A percentile compares a stretch with the other conserved stretches of the same genome.
phyloP scores from a whole-genome alignment of 2,113 vertebrate species.

The Herpetotheres cachinnans region DNA sequence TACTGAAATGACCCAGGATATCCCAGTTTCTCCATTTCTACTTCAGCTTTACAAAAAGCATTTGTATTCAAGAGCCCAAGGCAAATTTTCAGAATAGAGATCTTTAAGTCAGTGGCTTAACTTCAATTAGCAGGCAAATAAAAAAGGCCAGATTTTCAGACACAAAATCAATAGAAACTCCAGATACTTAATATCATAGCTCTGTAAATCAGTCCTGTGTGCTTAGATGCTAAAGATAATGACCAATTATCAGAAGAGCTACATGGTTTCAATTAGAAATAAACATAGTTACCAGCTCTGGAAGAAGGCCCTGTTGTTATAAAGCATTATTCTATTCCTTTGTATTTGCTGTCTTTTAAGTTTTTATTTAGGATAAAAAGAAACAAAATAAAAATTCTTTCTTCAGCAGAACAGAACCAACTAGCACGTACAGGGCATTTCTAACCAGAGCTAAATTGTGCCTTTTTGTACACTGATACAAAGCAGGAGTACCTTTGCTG shows the following conservation, averaged over 20 bases:
- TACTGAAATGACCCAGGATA: background rate
- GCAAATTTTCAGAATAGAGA: background rate
- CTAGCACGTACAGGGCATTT: background rate
- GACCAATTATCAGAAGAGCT: constrained; percentile 7
- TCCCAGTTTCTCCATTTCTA: background rate
- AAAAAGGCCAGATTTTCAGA: background rate
- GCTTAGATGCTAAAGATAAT: background rate
- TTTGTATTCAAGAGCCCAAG: background rate
- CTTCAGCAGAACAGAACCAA: background rate
- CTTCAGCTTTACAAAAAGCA: background rate
- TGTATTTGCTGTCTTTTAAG: background rate
- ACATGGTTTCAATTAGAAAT: background rate
- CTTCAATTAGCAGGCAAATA: constrained; percentile 10
- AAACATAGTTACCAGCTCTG: background rate
- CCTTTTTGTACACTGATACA: background rate
- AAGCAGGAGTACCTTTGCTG: background rate
- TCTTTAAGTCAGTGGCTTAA: background rate
- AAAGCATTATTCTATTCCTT: background rate
- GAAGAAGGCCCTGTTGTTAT: background rate
- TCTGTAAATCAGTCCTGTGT: background rate
- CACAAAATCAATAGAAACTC: constrained; percentile 37
- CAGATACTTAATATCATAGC: background rate
- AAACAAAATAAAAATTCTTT: background rate
- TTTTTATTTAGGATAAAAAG: background rate
- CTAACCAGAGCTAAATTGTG: background rate